Conservation (phyloP, 2,888 invertebrate genomes). For the Caenorhabditis becei region DNA sequence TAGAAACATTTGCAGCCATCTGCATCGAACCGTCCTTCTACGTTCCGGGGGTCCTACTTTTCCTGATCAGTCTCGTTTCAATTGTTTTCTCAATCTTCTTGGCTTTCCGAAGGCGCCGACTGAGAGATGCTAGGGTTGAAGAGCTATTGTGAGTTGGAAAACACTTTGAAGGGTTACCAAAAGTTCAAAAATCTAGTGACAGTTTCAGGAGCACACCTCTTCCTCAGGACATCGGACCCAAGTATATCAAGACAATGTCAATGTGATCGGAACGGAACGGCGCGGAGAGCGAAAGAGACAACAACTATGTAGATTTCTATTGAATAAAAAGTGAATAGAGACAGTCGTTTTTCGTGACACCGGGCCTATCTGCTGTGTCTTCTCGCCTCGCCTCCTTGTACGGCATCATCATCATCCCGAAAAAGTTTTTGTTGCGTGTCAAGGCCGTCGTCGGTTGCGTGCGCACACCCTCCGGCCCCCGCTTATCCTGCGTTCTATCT, state of each 20-base stretch:
- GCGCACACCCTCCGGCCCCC: slow-evolving; percentile 27
- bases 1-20: slow-evolving; percentile 45
- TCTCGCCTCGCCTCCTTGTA: slow-evolving; percentile 55
- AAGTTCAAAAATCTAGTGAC: neutral
- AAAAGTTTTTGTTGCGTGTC: slow-evolving; percentile 58
- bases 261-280: slow-evolving; percentile 38
- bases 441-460: slow-evolving; percentile 45
- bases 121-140: slow-evolving; percentile 52
- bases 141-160: slow-evolving; percentile 43
- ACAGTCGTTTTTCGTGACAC: slow-evolving; percentile 50
- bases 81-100: slow-evolving; percentile 53
- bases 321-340: slow-evolving; percentile 43
- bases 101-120: slow-evolving; percentile 27
- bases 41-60: slow-evolving; percentile 38
- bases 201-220: slow-evolving; percentile 47
- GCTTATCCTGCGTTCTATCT: slow-evolving; percentile 52
- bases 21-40: slow-evolving; percentile 59
- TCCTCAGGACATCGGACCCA: slow-evolving; percentile 48
- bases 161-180: too few relatives aligned
- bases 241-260: slow-evolving; percentile 56
- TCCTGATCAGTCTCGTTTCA: slow-evolving; percentile 40
- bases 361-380: slow-evolving; percentile 30
- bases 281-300: neutral
- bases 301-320: slow-evolving; percentile 48
- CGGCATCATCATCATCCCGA: slow-evolving; percentile 57